Evolutionary conservation across 2,888 invertebrate genomes (phyloP).

Genomic region (Patella depressa): DNA sequence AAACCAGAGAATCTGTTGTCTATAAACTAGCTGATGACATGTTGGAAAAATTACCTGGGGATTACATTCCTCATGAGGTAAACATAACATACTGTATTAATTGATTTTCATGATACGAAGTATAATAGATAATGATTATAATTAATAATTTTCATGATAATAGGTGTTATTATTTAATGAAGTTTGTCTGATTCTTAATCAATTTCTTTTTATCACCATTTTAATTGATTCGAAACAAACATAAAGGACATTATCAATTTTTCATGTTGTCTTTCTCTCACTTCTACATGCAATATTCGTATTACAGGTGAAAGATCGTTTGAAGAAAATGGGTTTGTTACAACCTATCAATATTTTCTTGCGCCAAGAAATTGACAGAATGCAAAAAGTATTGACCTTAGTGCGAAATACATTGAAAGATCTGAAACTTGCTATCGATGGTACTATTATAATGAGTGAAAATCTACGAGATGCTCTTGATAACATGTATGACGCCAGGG

Average conservation of each 20-base stretch:
- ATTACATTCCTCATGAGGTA: constrained; percentile 88
- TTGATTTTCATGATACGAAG: too few relatives aligned
- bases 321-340: constrained; percentile 91
- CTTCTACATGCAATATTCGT: background rate
- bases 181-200: too few relatives aligned
- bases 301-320: constrained; percentile 79
- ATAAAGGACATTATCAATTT: too few relatives aligned
- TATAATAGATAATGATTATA: too few relatives aligned
- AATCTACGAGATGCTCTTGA: constrained; percentile 88
- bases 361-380: constrained; percentile 81
- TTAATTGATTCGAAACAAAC: too few relatives aligned
- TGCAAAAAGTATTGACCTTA: constrained; percentile 85
- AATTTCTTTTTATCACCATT: too few relatives aligned
- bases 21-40: constrained; percentile 94
- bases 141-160: too few relatives aligned
- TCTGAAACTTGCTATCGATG: constrained; percentile 94
- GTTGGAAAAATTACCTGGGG: constrained; percentile 86
- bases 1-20: constrained; percentile 92
- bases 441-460: constrained; percentile 97
- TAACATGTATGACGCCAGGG: constrained; percentile 96
- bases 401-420: constrained; percentile 88
- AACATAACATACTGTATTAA: background rate
- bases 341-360: constrained; percentile 97
- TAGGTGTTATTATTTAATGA: too few relatives aligned
- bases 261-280: too few relatives aligned